Base-by-base conservation (phyloP, 2,797 vertebrate genomes). In the Iguana delicatissima region DNA sequence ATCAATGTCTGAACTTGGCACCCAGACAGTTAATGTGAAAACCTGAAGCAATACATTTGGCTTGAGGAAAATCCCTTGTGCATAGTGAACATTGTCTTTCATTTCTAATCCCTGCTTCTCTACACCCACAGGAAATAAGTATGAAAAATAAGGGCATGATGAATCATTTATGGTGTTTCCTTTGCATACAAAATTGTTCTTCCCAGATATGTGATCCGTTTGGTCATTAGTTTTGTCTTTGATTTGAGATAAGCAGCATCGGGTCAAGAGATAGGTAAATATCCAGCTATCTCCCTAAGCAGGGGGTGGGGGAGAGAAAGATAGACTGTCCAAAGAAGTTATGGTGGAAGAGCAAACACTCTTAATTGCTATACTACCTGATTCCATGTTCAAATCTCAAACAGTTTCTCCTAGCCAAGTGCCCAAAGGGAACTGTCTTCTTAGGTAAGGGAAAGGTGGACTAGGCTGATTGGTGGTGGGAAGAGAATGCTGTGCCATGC, bases 111-210 rank as follows among this genome's bases (percentile, higher is more conserved):
- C 93, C 92, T 80, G 85, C 91, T 96, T 93, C 89, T 94, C 92
- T 73, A 91, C 92, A 94, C 91, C 92, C 92, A 92, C 89, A 95
- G 95, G 96, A 96, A 97, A 97, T 96, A 97, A 96, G 74, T 16
- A 0, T 87, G 86, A 96, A 94, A 95, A 95, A 95, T 92, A 89
- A 10, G 92, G 92, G 85, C 86, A 92, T 85, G 83, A 89, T 94
- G 87, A 94, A 96, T 96, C 94, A 95, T 93, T 96, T 93, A 95
- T 91, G 89, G 93, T 95, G 92, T 90, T 95, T 94, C 91, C 90
- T 86, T 91, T 91, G 91, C 87, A 91, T 94, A 90, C 94, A 91
- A 92, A 95, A 95, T 96, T 90, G 86, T 88, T 95, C 94, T 96
- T 94, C 90, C 93, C 92, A 95, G 89, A 85, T 92, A 29, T 90